Evolutionary conservation across 1,140 invertebrate genomes (phyloP), one percentile per base, ranked within the genome.

Genomic region (Drosophila virilis): DNA sequence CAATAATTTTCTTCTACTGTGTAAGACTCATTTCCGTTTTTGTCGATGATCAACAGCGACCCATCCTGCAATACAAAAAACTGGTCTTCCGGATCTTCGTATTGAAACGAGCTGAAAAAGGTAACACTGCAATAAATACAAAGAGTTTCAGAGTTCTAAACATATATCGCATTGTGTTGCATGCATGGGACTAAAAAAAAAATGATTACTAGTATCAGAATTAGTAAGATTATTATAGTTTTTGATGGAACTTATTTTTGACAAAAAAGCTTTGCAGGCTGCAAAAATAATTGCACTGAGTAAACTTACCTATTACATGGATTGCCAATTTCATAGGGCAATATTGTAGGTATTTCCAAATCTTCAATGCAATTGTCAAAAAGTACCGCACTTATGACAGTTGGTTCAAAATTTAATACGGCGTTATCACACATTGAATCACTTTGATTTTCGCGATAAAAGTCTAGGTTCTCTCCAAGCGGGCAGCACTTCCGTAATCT

Each of bases 291-390:
- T 33, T 45, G 9, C n/a, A 35, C n/a, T 10, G 6, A 9, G 2
- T 75, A 10, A 6, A 70, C 70, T 70, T 75, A 92, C 91, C 71
- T 81, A 76, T 92, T 92, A 35, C 91, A 92, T 6, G 91, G 91
- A 82, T 92, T 92, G 33, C 91, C 91, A 65, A 92, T 91, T 45
- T 89, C 80, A 17, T 78, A 72, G 6, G 66, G 38, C 17, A 92
- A 51, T n/a, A 22, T 35, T 3, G 81, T 71, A 1, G 35, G n/a
- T 32, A 75, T 57, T 74, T 92, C 91, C 43, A 88, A 68, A 55
- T 92, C 91, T 17, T 92, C 91, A 40, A 92, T 92, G 43, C 91
- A 92, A 48, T 92, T 92, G 13, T 92, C 91, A 57, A 74, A 92
- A 4, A 92, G 72, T 6, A 81, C 77, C 6, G 80, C 91, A 51